These are phyloP conservation scores for Pterocles burchelli DNA, from an alignment of 2,113 vertebrate species.

Conservation along the genomic window DNA sequence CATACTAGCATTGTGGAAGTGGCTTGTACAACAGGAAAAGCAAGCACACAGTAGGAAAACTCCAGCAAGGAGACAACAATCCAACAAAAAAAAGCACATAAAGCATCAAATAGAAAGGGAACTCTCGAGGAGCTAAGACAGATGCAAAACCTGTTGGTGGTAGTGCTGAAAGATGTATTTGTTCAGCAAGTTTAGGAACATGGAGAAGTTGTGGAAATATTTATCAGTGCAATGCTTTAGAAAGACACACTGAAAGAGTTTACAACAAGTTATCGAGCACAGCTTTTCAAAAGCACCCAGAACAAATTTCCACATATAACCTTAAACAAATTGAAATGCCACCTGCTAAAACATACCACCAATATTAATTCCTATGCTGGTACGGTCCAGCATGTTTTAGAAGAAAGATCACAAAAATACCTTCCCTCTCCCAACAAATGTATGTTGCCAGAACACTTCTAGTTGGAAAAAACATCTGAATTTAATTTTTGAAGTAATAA, in stretches of 20 bases:
- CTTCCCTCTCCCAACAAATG: not conserved
- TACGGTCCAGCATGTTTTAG: not conserved
- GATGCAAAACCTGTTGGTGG: not conserved
- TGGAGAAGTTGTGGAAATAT: not conserved
- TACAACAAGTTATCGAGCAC: not conserved
- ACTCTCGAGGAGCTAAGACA: not conserved
- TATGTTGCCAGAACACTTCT: not conserved
- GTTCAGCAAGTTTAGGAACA: not conserved
- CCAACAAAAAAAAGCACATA: constrained; percentile 18
- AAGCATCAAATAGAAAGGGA: not conserved
- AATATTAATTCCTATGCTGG: not conserved
- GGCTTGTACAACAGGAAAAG: not conserved
- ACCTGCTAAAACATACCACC: not conserved
- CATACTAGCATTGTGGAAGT: not conserved
- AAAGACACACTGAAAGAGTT: not conserved
- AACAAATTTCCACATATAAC: not conserved
- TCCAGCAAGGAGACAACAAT: constrained; percentile 27
- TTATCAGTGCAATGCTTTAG: not conserved
- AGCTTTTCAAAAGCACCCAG: not conserved
- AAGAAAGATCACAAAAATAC: not conserved
- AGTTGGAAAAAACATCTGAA: not conserved
- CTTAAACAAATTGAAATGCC: not conserved
- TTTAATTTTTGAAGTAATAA: not conserved
- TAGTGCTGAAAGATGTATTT: not conserved
- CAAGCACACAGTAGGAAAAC: not conserved